Evolutionary conservation across 2,888 invertebrate genomes (phyloP), one percentile per base, ranked within the genome.

Genomic region (Urechis unicinctus): DNA sequence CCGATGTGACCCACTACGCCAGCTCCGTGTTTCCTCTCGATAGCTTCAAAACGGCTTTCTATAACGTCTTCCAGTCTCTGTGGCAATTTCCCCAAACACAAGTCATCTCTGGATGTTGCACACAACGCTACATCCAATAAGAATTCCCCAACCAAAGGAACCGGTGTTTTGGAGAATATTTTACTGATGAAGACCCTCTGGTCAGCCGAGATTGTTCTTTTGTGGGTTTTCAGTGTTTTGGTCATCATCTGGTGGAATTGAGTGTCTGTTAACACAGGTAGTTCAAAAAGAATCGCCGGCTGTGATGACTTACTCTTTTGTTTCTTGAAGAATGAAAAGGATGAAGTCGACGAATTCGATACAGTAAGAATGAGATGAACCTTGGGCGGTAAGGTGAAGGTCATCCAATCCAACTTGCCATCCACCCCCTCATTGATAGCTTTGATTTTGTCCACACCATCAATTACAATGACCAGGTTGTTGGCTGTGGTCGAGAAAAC

Each of bases 21-120:
- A 22, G 22, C 46, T 3, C 58, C 58, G 24, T 50, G 45, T 22
- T 29, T 42, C 17, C 26, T 4, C 46, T 59, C 59, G 52, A 57
- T n/a, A 21, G 6, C 17, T 3, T 53, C 49, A 5, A 59, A 46
- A 13, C 54, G 41, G 3, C 17, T 17, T 21, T 17, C 6, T 9
- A 58, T 25, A 17, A 44, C 42, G 30, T 50, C 53, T n/a, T 55
- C 58, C 26, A 55, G 17, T 17, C 31, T 41, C 24, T 24, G 25
- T 6, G 53, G 41, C 22, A 50, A 30, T 6, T 26, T 21, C 36
- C 41, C n/a, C 9, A 9, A 9, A 36, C 36, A 36, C 36, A 13
- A 17, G 36, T 13, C 17, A 17, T 36, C 44, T 29, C 22, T n/a
- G 1, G 53, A 17, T 22, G 24, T 21, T 29, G n/a, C 6, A 28